These are phyloP conservation scores for Nymphicus hollandicus DNA, from an alignment of 2,113 vertebrate species.

Conservation along the genomic window DNA sequence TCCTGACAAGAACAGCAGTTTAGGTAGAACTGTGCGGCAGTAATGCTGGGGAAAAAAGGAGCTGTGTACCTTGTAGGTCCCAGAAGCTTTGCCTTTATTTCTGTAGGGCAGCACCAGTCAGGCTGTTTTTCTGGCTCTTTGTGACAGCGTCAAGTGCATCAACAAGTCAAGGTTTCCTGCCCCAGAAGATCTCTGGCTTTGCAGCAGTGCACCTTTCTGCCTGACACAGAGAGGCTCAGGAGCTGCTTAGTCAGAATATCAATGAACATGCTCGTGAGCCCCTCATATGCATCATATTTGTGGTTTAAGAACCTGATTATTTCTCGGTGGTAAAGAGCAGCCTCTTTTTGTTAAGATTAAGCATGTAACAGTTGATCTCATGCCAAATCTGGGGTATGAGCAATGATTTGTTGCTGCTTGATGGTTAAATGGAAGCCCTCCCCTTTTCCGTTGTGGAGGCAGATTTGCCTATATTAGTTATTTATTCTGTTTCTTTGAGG, in stretches of 20 bases:
- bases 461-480: neutral
- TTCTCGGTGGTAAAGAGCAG: neutral
- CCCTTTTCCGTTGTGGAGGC: neutral
- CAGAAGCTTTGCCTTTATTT: neutral
- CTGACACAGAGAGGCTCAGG: neutral
- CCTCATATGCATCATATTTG: neutral
- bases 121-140: neutral
- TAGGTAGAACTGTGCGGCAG: neutral
- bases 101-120: accelerated
- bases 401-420: neutral
- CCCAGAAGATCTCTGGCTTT: neutral
- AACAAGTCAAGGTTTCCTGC: neutral
- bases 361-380: neutral
- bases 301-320: neutral
- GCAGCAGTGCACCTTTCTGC: neutral
- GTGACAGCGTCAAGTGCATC: neutral
- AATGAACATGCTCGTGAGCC: neutral
- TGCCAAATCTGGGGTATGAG: neutral
- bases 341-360: neutral
- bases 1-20: neutral
- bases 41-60: neutral
- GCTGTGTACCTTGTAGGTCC: neutral
- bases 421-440: neutral
- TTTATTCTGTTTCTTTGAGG: neutral
- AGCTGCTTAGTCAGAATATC: neutral